Base-by-base conservation (phyloP, 2,888 invertebrate genomes). In the Acronicta aceris region DNA sequence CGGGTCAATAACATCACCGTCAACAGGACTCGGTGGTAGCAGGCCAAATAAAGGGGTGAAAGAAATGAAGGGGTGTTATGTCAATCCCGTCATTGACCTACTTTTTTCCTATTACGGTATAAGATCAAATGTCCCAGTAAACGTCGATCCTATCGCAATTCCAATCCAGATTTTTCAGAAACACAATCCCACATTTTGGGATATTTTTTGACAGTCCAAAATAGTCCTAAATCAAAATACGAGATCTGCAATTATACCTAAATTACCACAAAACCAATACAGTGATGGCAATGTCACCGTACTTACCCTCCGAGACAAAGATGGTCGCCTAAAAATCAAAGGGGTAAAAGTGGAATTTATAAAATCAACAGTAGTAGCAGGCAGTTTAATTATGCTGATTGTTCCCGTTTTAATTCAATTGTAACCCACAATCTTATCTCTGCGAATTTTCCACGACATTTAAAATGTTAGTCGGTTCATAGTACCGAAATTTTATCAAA, bases 351-450 rank as follows among this genome's bases (percentile, higher is more conserved):
- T 8, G 38, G n/a, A 42, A 38, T 33, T 52, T 21, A 46, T 58
- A 65, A 50, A 33, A 42, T 54, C 43, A 48, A 47, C 59, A 53
- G 42, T 46, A 54, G 59, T 51, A 59, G n/a, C 47, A 27, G 59
- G 42, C 43, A 25, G 54, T 54, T 68, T 66, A 66, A 66, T 72
- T 54, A 66, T 51, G 59, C 59, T 66, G 47, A 72, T 72, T 71
- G 66, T 72, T 51, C 43, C 40, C 67, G 40, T 66, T 65, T 47
- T n/a, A 47, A 60, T 50, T 54, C 45, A 46, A 60, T 59, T 42
- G 45, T 15, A 50, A 50, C 45, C 17, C 33, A n/a, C 42, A 49
- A 48, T 50, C 57, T 58, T 30, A 36, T 47, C 45, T 40, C 41
- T 55, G 46, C 47, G 49, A 70, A 38, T 42, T 64, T 54, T 17